Percentiles rank a stretch among this genome's conserved stretches.
Conservation (phyloP, 1,140 invertebrate species). For the Atta cephalotes region DNA sequence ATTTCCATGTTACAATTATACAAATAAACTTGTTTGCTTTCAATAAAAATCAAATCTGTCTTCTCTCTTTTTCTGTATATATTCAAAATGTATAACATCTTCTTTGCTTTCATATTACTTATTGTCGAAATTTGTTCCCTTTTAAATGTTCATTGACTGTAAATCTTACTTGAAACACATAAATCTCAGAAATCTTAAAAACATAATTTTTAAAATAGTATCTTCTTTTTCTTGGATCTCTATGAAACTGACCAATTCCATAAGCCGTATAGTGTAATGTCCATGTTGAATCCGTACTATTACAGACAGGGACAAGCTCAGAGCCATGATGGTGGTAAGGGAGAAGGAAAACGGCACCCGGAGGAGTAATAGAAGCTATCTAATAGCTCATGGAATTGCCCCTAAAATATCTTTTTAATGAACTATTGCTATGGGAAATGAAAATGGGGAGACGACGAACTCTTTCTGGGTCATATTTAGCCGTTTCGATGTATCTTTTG, state of each 20-base stretch:
- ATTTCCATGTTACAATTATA: constrained; percentile 1
- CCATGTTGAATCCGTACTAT: constrained; percentile 81
- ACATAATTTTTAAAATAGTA: constrained; percentile 41
- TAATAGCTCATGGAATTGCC: constrained; percentile 90
- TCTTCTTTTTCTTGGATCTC: constrained; percentile 64
- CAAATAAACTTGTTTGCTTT: no score
- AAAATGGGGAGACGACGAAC: constrained; percentile 86
- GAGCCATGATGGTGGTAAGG: constrained; percentile 71
- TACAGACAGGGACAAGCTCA: constrained; percentile 70
- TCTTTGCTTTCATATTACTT: background rate
- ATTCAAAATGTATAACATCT: background rate
- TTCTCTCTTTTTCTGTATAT: background rate
- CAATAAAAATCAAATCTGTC: no score
- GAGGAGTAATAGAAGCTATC: constrained; percentile 89
- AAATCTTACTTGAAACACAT: background rate
- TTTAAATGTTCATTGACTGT: background rate
- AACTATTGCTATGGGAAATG: constrained; percentile 90
- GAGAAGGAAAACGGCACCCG: constrained; percentile 87
- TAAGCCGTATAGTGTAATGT: constrained; percentile 83
- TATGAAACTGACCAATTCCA: constrained; percentile 76
- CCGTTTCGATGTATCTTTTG: constrained; percentile 13
- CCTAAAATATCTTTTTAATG: constrained; percentile 91
- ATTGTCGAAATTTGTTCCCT: constrained; percentile 8
- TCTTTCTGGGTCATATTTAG: constrained; percentile 37
- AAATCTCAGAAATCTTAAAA: constrained; percentile 31